These are phyloP conservation scores for Schizothorax lantsangensis DNA, from an alignment of 2,797 vertebrate species.

Conservation along the genomic window DNA sequence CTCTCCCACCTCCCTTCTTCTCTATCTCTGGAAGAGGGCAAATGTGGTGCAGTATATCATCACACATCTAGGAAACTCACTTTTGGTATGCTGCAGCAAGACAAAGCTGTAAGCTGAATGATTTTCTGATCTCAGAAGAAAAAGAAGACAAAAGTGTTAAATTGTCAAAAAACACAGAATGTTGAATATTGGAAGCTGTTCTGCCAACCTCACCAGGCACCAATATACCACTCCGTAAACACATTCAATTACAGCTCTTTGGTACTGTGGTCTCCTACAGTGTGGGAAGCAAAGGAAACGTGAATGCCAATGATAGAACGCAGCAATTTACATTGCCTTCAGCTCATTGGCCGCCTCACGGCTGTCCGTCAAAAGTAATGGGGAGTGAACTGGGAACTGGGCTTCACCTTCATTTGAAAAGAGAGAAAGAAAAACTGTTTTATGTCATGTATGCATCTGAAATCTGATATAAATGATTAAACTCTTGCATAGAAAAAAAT, in stretches of 20 bases:
- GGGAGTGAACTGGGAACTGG: background rate
- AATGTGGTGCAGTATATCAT: constrained; percentile 76
- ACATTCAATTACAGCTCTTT: constrained; percentile 53
- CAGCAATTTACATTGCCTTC: constrained; percentile 31
- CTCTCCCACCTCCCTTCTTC: constrained; percentile 23
- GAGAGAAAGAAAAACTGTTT: background rate
- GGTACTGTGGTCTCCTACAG: constrained; percentile 40
- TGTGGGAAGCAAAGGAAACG: constrained; percentile 54
- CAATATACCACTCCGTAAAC: constrained; percentile 52
- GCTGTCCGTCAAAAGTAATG: background rate
- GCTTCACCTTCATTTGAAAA: background rate
- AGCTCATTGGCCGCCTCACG: constrained; percentile 45
- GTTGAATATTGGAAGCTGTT: background rate
- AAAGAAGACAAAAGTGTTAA: constrained; percentile 36
- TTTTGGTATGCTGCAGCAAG: constrained; percentile 56
- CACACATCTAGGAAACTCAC: constrained; percentile 79
- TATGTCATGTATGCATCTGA: background rate
- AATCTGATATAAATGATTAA: constrained; percentile 6
- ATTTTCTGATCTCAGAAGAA: background rate
- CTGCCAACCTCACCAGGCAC: constrained; percentile 37
- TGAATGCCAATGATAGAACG: constrained; percentile 30
- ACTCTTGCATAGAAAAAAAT: constrained; percentile 50
- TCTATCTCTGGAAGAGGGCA: constrained; percentile 63
- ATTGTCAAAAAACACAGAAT: constrained; percentile 18
- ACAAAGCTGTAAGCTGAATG: constrained; percentile 43